Conservation (phyloP, 2,113 vertebrate species). For the Monarcha castaneiventris region DNA sequence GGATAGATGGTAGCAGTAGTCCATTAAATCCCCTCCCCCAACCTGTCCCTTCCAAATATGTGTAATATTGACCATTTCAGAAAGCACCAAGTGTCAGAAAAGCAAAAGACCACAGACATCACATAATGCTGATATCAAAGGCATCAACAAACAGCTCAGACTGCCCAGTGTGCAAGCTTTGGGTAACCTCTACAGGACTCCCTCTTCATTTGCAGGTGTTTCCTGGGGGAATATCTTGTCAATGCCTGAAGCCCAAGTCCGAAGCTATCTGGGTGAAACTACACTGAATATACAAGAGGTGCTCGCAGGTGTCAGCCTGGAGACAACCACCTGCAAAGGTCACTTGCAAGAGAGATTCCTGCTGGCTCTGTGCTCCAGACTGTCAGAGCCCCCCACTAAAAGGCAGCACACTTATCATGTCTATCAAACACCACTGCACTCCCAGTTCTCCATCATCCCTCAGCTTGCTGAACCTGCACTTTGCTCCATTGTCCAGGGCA, state of each 20-base stretch:
- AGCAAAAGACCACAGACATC: not conserved
- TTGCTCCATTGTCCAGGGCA: not conserved
- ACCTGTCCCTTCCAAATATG: not conserved
- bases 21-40: not conserved
- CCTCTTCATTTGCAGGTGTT: not conserved
- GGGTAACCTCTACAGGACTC: not conserved
- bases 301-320: not conserved
- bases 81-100: not conserved
- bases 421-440: not conserved
- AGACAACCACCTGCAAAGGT: not conserved
- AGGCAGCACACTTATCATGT: not conserved
- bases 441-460: not conserved
- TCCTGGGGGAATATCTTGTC: not conserved
- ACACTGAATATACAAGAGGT: not conserved
- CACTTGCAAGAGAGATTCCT: not conserved
- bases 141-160: not conserved
- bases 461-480: not conserved
- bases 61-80: not conserved
- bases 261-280: not conserved
- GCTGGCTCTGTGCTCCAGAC: not conserved
- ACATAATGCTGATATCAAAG: not conserved
- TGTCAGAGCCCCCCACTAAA: not conserved
- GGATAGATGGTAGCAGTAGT: not conserved
- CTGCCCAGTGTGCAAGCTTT: not conserved
- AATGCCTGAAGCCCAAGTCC: not conserved